Evolutionary conservation across 64 coral and sea anemone species (phyloP).

Genomic region (Anthopleura sola): DNA sequence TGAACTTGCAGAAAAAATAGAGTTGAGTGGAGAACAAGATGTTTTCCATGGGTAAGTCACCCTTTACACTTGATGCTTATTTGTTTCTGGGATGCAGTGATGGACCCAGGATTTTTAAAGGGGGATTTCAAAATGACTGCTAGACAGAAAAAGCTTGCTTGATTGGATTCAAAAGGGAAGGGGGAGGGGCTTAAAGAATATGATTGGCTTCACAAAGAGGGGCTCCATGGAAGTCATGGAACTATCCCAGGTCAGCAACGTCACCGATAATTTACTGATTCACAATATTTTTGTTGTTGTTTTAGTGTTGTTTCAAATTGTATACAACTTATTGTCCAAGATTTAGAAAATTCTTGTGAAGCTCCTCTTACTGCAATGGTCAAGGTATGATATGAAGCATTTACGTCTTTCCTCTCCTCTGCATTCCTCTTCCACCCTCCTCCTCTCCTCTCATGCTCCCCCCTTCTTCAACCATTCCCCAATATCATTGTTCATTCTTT

Average conservation of each 20-base stretch:
- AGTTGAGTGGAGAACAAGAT: slow-evolving; percentile 85
- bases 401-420: not conserved
- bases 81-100: too few relatives aligned
- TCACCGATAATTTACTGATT: too few relatives aligned
- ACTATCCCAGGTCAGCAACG: too few relatives aligned
- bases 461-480: not conserved
- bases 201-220: too few relatives aligned
- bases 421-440: not conserved
- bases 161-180: too few relatives aligned
- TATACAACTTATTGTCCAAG: slow-evolving; percentile 95
- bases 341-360: slow-evolving; percentile 95
- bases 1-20: slow-evolving; percentile 93
- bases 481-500: not conserved
- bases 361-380: slow-evolving; percentile 93
- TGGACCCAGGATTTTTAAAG: too few relatives aligned
- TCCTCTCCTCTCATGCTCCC: not conserved
- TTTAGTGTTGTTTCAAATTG: slow-evolving; percentile 96
- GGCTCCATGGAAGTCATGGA: too few relatives aligned
- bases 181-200: too few relatives aligned
- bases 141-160: too few relatives aligned
- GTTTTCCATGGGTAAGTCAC: slow-evolving; percentile 82
- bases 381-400: slow-evolving; percentile 58
- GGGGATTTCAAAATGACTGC: too few relatives aligned
- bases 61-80: not conserved
- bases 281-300: not conserved